A percentile compares a stretch with the other conserved stretches of the same genome.
Evolutionary conservation across 53 echinoderm and acorn worm species (phyloP).

Genomic region (Zoroaster sp.): DNA sequence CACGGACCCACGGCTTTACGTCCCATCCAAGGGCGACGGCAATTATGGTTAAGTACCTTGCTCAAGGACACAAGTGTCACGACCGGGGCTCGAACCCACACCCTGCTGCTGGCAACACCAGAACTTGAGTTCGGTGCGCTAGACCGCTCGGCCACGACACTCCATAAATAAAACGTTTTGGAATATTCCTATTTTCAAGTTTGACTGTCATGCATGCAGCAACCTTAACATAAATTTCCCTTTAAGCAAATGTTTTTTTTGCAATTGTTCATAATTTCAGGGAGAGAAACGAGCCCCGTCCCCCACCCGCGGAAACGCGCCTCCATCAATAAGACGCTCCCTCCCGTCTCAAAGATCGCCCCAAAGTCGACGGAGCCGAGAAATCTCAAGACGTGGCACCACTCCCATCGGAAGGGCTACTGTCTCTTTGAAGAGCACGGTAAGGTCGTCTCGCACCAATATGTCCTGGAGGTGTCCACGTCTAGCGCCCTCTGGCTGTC

Average conservation of each 20-base stretch:
- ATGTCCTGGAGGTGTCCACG: constrained; percentile 73
- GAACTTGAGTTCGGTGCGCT: too few relatives aligned
- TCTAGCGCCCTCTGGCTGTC: constrained; percentile 86
- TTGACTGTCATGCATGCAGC: too few relatives aligned
- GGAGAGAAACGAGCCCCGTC: constrained; percentile 4
- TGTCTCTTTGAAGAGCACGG: constrained; percentile 88
- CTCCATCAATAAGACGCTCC: constrained; percentile 60
- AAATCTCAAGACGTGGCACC: constrained; percentile 86
- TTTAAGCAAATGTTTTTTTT: neutral
- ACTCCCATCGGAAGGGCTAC: constrained; percentile 79
- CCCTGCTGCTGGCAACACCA: too few relatives aligned
- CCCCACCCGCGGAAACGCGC: constrained; percentile 25
- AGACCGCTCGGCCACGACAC: too few relatives aligned
- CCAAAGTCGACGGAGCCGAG: constrained; percentile 72
- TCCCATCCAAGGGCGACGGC: too few relatives aligned
- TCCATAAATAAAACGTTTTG: too few relatives aligned
- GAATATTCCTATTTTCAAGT: too few relatives aligned
- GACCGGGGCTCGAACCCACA: too few relatives aligned
- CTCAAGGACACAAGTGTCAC: too few relatives aligned
- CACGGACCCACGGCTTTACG: too few relatives aligned
- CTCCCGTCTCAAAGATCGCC: constrained; percentile 67
- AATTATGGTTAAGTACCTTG: too few relatives aligned
- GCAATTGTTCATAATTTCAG: neutral
- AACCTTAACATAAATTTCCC: too few relatives aligned
- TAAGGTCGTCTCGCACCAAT: constrained; percentile 83